A percentile compares a stretch with the other conserved stretches of the same genome.
Conservation (phyloP, 2,113 vertebrate species). For the Ramphastos sulfuratus region DNA sequence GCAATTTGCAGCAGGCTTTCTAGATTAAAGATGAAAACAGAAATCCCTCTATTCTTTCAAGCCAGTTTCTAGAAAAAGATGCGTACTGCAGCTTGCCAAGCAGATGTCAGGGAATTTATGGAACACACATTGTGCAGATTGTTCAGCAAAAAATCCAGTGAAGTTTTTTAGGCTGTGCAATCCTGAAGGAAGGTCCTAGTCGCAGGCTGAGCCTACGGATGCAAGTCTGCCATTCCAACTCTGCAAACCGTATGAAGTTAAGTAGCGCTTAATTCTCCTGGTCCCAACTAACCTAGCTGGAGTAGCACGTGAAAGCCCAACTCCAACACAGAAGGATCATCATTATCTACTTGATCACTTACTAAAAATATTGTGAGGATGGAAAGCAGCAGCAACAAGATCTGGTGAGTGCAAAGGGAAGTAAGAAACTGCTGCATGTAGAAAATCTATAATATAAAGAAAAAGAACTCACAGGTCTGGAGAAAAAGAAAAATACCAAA, state of each 20-base stretch:
- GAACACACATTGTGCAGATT: constrained; percentile 38
- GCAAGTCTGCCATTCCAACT: neutral
- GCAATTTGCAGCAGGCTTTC: constrained; percentile 48
- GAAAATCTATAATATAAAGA: neutral
- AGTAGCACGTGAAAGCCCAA: neutral
- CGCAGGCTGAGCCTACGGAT: neutral
- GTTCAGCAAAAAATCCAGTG: constrained; percentile 27
- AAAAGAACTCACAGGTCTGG: neutral
- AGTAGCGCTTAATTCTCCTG: neutral
- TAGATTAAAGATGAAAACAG: constrained; percentile 58
- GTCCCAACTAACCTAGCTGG: neutral
- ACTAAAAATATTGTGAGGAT: neutral
- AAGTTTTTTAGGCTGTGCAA: neutral
- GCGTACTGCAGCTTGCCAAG: neutral
- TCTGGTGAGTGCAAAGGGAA: neutral
- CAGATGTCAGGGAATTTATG: constrained; percentile 55
- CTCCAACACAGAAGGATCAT: neutral
- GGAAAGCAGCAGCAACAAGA: neutral
- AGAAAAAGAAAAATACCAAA: neutral
- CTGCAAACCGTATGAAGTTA: neutral
- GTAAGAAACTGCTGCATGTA: neutral
- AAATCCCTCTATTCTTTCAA: constrained; percentile 37
- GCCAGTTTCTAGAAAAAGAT: constrained; percentile 50
- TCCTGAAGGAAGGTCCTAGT: neutral
- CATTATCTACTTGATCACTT: neutral